Base-by-base conservation (phyloP, 2,113 vertebrate genomes). In the Chionomys nivalis region DNA sequence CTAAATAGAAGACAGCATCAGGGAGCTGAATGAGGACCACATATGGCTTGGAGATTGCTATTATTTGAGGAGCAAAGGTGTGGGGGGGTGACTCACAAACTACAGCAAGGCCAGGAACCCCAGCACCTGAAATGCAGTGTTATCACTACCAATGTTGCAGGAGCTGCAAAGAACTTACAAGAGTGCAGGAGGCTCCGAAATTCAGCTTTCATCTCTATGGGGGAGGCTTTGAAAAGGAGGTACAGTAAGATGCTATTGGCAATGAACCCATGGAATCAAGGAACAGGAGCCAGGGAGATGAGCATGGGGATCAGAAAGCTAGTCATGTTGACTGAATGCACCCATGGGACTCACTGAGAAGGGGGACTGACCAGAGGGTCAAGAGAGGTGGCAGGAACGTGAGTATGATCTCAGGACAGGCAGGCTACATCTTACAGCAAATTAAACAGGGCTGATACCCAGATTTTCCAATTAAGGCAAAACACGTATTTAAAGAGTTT, bases 51-150 rank as follows among this genome's bases (percentile, higher is more conserved):
- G 75, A 90, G 92, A 93, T 39, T 39, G 70, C 47, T 76, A 76
- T 92, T 66, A 65, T 4, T 13, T 17, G 58, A 93, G 66, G 85
- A 93, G 83, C 55, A 75, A 91, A 88, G 75, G 65, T 63, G 61
- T 3, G 2, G 7, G 92, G 76, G 52, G 61, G 81, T 10, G 44
- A 93, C 39, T 94, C 88, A 90, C 49, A 79, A 87, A 79, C 3
- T 42, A 55, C 93, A 83, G 58, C 8, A 61, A 93, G 65, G 66
- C 70, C 81, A 86, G 65, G 76, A 94, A 90, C 21, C 70, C 44
- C 11, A n/a, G 58, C 13, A 65, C 65, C 72, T 82, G 39, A 91
- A 92, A 79, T 72, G 39, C 6, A 55, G 87, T 3, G 33, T n/a
- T 66, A 58, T 61, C 79, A 85, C 44, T 21, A 88, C 91, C 0